Conservation (phyloP, 2,113 vertebrate species). For the Hirundichthys speculiger region DNA sequence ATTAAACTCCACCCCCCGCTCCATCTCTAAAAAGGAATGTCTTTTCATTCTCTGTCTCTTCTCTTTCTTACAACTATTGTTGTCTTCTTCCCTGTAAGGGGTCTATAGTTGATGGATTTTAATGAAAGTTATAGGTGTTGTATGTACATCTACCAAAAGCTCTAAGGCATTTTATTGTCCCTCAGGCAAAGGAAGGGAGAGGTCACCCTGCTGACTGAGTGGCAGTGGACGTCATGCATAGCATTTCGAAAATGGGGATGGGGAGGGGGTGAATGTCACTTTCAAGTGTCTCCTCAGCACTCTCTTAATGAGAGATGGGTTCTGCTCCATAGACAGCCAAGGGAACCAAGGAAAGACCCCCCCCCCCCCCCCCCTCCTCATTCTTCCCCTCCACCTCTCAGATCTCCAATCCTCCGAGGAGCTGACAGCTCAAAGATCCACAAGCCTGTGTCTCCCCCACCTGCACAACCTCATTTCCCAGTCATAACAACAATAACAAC, state of each 20-base stretch:
- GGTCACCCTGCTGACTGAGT: conserved; percentile 85
- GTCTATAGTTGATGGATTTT: conserved; percentile 74
- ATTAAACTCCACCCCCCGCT: conserved; percentile 84
- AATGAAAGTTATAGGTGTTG: conserved; percentile 71
- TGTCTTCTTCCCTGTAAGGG: conserved; percentile 45
- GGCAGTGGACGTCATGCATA: conserved; percentile 82
- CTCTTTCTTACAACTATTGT: conserved; percentile 40
- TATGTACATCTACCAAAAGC: conserved; percentile 80
- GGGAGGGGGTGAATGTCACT: conserved; percentile 81
- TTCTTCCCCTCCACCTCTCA: conserved; percentile 69
- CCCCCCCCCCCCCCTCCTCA: conserved; percentile 58
- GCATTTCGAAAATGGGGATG: conserved; percentile 76
- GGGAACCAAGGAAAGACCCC: conserved; percentile 82
- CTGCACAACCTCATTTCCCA: conserved; percentile 76
- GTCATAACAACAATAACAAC: conserved; percentile 64
- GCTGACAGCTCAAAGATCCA: conserved; percentile 72
- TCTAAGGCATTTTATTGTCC: conserved; percentile 78
- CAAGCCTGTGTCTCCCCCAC: conserved; percentile 72
- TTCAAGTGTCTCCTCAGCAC: conserved; percentile 84
- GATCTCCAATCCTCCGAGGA: conserved; percentile 77
- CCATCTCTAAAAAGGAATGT: conserved; percentile 86
- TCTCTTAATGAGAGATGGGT: conserved; percentile 87
- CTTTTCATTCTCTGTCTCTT: conserved; percentile 70
- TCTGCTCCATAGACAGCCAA: conserved; percentile 85
- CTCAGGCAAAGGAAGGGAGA: conserved; percentile 78